Conservation (phyloP, 2,113 vertebrate species). For the Nycticorax nycticorax region DNA sequence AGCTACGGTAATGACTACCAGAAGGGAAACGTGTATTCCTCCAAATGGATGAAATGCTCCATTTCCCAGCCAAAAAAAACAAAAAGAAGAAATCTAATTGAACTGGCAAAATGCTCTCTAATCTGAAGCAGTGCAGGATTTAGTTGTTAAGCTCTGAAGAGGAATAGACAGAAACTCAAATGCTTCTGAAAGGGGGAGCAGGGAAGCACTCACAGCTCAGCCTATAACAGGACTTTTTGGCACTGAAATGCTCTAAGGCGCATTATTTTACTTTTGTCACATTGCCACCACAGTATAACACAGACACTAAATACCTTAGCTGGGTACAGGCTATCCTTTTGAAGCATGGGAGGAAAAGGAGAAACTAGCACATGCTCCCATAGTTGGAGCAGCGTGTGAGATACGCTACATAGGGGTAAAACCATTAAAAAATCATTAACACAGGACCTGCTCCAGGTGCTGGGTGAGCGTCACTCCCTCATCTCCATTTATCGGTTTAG, state of each 20-base stretch:
- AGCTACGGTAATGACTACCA: not conserved
- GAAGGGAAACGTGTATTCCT: not conserved
- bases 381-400: not conserved
- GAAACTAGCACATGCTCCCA: accelerated
- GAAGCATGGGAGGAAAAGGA: not conserved
- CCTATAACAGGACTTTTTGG: not conserved
- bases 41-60: not conserved
- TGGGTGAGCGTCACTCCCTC: not conserved
- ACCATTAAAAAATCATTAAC: not conserved
- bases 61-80: not conserved
- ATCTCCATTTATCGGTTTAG: not conserved
- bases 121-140: not conserved
- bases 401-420: accelerated
- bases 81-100: not conserved
- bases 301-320: not conserved
- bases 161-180: not conserved
- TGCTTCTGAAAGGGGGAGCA: not conserved
- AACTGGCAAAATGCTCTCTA: not conserved
- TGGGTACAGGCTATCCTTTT: not conserved
- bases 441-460: not conserved
- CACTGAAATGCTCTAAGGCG: not conserved
- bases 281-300: not conserved
- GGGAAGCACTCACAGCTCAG: not conserved
- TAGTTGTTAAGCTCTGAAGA: not conserved
- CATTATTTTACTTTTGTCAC: not conserved